Evolutionary conservation across 92 coral and sea anemone species (phyloP).

Genomic region (Paramuricea clavata): DNA sequence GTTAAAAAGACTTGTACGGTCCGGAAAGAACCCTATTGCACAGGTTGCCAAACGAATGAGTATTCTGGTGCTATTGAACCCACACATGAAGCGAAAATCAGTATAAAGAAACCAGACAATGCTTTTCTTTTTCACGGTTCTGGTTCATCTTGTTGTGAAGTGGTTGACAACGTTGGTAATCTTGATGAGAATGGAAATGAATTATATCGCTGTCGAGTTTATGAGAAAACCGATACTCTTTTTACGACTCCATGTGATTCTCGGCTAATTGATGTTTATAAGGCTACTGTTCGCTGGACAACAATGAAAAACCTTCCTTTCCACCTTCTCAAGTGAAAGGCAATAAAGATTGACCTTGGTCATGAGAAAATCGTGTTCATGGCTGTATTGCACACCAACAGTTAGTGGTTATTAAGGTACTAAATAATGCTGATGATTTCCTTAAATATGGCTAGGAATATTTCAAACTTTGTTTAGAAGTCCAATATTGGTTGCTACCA

Average conservation of each 20-base stretch:
- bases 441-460: too few relatives aligned
- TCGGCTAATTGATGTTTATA: neutral
- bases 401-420: neutral
- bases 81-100: neutral
- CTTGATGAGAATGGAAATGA: slow-evolving; percentile 5
- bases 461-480: too few relatives aligned
- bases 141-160: slow-evolving; percentile 10
- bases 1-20: slow-evolving; percentile 6
- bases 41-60: slow-evolving; percentile 9
- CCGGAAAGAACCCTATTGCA: slow-evolving; percentile 16
- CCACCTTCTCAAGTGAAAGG: neutral
- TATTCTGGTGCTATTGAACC: neutral
- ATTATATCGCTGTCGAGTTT: neutral
- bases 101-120: neutral
- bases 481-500: too few relatives aligned
- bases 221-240: neutral
- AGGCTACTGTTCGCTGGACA: neutral
- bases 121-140: neutral
- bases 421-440: neutral
- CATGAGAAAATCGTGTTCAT: neutral
- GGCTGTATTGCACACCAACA: slow-evolving; percentile 11
- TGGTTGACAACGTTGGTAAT: neutral
- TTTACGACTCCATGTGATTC: slow-evolving; percentile 10
- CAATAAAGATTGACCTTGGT: neutral
- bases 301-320: neutral